These are phyloP conservation scores for Drosophila formosana DNA, from an alignment of 2,888 invertebrate genomes.

Conservation along the genomic window DNA sequence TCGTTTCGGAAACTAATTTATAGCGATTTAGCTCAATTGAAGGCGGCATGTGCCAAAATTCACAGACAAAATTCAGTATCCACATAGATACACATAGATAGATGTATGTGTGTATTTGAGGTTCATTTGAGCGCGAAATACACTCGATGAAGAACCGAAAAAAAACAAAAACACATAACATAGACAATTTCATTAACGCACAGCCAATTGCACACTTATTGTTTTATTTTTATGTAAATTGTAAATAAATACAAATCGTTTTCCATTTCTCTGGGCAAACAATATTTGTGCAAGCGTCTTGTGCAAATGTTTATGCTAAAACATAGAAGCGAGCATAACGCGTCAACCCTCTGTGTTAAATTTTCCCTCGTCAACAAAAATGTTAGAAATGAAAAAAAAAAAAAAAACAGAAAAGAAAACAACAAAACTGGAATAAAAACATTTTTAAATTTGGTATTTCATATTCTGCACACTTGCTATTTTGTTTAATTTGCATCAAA, in stretches of 20 bases:
- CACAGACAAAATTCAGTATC: constrained; percentile 19
- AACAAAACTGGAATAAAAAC: constrained; percentile 19
- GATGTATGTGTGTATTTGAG: constrained; percentile 27
- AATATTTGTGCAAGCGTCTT: constrained; percentile 46
- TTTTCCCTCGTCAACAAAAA: constrained; percentile 2
- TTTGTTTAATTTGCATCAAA: constrained; percentile 66
- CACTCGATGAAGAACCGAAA: constrained; percentile 7
- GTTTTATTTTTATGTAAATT: constrained; percentile 75
- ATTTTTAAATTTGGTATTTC: constrained; percentile 40
- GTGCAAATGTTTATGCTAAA: constrained; percentile 53
- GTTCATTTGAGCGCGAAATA: constrained; percentile 51
- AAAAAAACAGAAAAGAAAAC: neutral
- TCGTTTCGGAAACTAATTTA: neutral
- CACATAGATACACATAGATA: neutral
- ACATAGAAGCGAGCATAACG: constrained; percentile 22
- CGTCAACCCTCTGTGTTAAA: constrained; percentile 12
- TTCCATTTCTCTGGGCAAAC: constrained; percentile 68
- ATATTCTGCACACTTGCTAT: constrained; percentile 71
- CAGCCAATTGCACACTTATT: constrained; percentile 72
- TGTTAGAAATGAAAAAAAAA: constrained; percentile 6
- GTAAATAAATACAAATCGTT: constrained; percentile 73
- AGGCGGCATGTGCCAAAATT: constrained; percentile 42
- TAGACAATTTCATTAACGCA: constrained; percentile 60
- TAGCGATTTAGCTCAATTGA: constrained; percentile 7
- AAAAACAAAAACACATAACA: constrained; percentile 3